These are phyloP conservation scores for Cettia cetti DNA, from an alignment of 2,113 vertebrate species.

Conservation along the genomic window DNA sequence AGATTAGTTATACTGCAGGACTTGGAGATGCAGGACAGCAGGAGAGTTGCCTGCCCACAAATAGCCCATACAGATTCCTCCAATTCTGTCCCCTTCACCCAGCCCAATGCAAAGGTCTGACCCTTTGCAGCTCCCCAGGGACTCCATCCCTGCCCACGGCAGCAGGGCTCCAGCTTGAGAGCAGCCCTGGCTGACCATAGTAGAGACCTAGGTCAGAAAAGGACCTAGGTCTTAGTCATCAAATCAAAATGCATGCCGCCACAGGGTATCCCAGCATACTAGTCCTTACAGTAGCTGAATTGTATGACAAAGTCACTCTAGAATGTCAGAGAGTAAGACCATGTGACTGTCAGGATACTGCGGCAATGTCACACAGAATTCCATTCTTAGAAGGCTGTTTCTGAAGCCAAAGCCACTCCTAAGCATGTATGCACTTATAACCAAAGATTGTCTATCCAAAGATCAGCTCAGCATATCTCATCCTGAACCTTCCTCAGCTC, in stretches of 20 bases:
- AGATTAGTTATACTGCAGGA: neutral
- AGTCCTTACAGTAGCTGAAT: neutral
- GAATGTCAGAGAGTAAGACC: neutral
- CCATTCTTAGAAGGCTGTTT: neutral
- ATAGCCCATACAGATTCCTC: neutral
- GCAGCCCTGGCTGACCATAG: neutral
- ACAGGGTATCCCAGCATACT: neutral
- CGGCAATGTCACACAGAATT: neutral
- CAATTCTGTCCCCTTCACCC: fast-evolving
- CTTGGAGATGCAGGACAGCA: neutral
- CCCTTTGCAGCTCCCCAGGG: fast-evolving
- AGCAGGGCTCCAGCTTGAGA: neutral
- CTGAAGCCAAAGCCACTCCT: neutral
- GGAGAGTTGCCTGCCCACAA: neutral
- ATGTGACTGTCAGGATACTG: neutral
- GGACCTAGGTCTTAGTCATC: neutral
- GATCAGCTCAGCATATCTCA: neutral
- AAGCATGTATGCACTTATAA: neutral
- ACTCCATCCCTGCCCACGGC: neutral
- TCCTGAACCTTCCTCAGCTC: neutral
- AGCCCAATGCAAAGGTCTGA: neutral
- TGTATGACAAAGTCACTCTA: neutral
- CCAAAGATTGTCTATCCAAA: neutral
- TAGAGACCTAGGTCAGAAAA: neutral
- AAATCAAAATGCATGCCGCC: neutral